phyloP scores from a whole-genome alignment of 2,113 vertebrate genomes.

The Nanorana parkeri region DNA sequence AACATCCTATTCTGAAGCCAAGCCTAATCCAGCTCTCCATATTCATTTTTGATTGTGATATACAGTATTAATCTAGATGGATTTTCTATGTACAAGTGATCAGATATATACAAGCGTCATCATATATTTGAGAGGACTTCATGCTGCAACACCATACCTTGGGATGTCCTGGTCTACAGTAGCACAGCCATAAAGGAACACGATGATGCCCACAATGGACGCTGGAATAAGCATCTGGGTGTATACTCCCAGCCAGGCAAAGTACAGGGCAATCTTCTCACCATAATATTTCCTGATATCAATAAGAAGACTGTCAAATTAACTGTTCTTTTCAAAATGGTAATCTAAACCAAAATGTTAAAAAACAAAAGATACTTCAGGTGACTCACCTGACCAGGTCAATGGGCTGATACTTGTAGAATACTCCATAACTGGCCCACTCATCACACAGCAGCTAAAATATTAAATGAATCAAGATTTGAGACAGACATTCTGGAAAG shows the following conservation, averaged over 20 bases:
- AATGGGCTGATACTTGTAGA: constrained; percentile 97
- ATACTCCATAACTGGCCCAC: constrained; percentile 94
- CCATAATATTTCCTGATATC: constrained; percentile 92
- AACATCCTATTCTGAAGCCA: no score
- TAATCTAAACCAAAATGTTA: no score
- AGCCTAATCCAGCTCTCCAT: no score
- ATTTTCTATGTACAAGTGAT: no score
- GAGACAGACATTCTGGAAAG: no score
- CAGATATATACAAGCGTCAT: no score
- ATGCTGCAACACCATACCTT: constrained; percentile 74
- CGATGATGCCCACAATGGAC: constrained; percentile 89
- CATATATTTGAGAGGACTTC: no score
- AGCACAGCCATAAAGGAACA: constrained; percentile 94
- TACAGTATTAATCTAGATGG: no score
- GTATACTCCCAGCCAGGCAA: constrained; percentile 97
- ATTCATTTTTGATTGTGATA: no score
- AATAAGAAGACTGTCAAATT: constrained; percentile 27
- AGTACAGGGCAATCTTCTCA: constrained; percentile 97
- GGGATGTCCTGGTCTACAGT: constrained; percentile 93
- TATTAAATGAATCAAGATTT: constrained; percentile 38
- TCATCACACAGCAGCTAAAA: constrained; percentile 89
- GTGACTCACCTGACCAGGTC: constrained; percentile 88
- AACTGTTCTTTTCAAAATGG: not conserved
- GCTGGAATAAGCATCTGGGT: constrained; percentile 98
- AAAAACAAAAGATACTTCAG: no score